phyloP scores from a whole-genome alignment of 2,888 invertebrate species.

The Cremastinae sp. region DNA sequence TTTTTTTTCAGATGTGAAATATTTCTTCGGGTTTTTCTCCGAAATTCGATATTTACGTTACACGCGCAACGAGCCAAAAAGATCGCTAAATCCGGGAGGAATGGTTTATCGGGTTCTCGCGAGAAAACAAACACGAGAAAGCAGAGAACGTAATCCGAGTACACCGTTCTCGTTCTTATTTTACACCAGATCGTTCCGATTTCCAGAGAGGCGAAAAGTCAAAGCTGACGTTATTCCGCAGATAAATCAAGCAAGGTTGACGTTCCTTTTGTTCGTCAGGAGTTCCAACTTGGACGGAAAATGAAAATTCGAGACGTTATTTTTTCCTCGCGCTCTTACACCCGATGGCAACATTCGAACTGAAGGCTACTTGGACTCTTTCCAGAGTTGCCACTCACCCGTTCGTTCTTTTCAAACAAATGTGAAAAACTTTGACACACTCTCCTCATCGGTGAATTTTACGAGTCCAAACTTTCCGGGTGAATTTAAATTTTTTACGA shows the following conservation, averaged over 20 bases:
- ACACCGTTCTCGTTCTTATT: neutral
- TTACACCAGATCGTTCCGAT: constrained; percentile 10
- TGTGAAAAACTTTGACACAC: constrained; percentile 30
- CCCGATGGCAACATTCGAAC: constrained; percentile 4
- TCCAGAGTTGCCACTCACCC: constrained; percentile 24
- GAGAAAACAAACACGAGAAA: constrained; percentile 25
- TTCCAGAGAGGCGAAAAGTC: neutral
- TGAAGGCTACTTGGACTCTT: constrained; percentile 25
- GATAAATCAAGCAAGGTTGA: neutral
- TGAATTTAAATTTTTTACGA: constrained; percentile 37
- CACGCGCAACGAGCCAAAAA: constrained; percentile 10
- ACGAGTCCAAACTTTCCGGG: constrained; percentile 36
- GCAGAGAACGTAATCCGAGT: constrained; percentile 8
- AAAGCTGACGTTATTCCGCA: neutral
- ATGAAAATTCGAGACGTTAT: constrained; percentile 9
- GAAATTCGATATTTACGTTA: constrained; percentile 38
- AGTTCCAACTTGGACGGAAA: neutral
- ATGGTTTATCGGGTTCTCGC: constrained; percentile 46
- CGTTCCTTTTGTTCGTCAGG: neutral
- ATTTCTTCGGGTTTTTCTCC: constrained; percentile 11
- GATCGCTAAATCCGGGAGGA: constrained; percentile 15
- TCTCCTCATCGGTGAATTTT: constrained; percentile 32
- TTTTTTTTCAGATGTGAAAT: neutral
- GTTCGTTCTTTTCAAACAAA: constrained; percentile 43
- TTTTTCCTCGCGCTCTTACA: constrained; percentile 9